A percentile compares a stretch with the other conserved stretches of the same genome.
Conservation (phyloP, 2,113 vertebrate species). For the Sinocyclocheilus maitianheensis region DNA sequence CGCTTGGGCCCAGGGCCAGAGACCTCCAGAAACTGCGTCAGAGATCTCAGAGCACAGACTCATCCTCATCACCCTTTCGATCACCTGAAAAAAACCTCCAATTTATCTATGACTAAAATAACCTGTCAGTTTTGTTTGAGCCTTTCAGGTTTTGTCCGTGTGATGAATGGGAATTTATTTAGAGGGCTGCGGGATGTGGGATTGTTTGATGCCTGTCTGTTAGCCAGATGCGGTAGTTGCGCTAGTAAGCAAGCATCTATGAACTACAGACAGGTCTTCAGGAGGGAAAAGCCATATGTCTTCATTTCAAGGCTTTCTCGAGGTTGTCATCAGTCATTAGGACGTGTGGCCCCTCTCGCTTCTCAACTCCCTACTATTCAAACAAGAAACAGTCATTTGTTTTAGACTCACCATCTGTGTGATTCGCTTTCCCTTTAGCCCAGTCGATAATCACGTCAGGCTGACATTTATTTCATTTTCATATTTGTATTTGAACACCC, state of each 20-base stretch:
- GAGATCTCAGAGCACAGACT: constrained; percentile 40
- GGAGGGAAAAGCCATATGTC: constrained; percentile 61
- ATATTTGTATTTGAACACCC: neutral
- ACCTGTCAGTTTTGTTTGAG: constrained; percentile 67
- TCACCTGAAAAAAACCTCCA: constrained; percentile 4
- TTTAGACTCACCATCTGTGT: neutral
- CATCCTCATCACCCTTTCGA: constrained; percentile 27
- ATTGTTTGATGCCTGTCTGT: neutral
- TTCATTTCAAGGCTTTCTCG: constrained; percentile 68
- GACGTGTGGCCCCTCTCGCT: neutral
- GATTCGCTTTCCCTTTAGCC: neutral
- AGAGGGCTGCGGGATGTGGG: constrained; percentile 30
- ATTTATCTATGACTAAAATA: constrained; percentile 60
- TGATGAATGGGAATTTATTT: constrained; percentile 60
- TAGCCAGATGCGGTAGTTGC: constrained; percentile 1
- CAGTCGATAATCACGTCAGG: neutral
- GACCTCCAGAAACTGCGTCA: constrained; percentile 61
- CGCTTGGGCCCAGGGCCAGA: constrained; percentile 54
- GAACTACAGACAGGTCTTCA: constrained; percentile 66
- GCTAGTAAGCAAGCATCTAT: constrained; percentile 55
- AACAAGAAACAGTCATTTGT: constrained; percentile 14
- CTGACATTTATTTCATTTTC: constrained; percentile 10
- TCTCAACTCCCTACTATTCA: neutral
- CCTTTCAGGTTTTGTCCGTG: constrained; percentile 37
- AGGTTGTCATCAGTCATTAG: constrained; percentile 68